Base-by-base conservation (phyloP, 2,888 invertebrate species). In the Agonopterix arenella region DNA sequence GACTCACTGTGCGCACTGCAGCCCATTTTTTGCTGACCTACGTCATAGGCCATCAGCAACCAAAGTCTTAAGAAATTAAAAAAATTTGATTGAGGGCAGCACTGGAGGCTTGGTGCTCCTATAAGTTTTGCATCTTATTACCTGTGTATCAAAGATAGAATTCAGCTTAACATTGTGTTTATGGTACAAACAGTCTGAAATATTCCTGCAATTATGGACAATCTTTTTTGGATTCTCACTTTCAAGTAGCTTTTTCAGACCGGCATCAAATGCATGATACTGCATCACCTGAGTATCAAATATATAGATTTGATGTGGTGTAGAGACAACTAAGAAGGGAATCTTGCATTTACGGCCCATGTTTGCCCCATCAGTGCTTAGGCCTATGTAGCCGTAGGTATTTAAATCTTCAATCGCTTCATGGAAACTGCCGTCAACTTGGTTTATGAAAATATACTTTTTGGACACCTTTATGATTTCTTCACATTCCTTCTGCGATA, bases 141-240 rank as follows among this genome's bases (percentile, higher is more conserved):
- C 90, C 83, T 92, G 90, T 54, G 91, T 92, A 67, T 92, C 92
- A 85, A 92, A 92, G 41, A 93, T 83, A 60, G 91, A 91, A 51
- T 78, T 72, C 48, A 92, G 68, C 59, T 85, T 82, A 9, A 92
- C 84, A 68, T 84, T 78, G 67, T 91, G 92, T 61, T 90, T 90
- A 64, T 92, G 91, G 67, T 80, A 88, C 45, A 93, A 72, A 58
- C 91, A 90, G 63, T 92, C 92, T 0, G 91, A 90, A 50, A 91
- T 64, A 56, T 84, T 82, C 52, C 92, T 80, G 56, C 90, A 90
- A 63, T 92, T 90, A 77, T 92, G 92, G 36, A 91, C 79, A 57
- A 92, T 90, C 76, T 92, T 91, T 50, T 89, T 83, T 36, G 90
- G 83, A 47, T 59, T 65, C 37, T 79, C 79, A 72, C 78, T 76